Conservation (phyloP, 2,113 vertebrate species). For the Dromiciops gliroides region DNA sequence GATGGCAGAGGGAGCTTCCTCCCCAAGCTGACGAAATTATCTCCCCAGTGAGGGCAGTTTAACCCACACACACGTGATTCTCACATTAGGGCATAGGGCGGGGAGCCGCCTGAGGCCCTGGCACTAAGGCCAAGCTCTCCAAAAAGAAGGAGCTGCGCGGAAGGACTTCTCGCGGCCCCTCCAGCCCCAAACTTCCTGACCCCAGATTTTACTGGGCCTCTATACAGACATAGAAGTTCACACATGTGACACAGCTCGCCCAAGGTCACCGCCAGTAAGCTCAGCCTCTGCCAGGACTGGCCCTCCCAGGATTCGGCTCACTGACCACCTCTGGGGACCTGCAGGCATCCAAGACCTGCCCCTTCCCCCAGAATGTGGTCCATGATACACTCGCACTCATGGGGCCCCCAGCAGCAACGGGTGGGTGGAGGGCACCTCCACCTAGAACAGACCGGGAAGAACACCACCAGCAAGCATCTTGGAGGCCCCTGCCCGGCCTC, state of each 20-base stretch:
- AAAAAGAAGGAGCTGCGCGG: not conserved
- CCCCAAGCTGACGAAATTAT: not conserved
- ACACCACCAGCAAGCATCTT: too few species aligned
- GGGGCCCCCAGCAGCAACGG: not conserved
- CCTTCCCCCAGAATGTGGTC: fast-evolving
- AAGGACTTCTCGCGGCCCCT: fast-evolving
- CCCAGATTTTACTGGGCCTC: too few species aligned
- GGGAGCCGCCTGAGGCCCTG: fast-evolving
- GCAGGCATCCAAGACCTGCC: too few species aligned
- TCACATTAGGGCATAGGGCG: fast-evolving
- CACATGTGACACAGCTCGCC: too few species aligned
- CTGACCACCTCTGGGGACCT: too few species aligned
- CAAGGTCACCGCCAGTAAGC: not conserved
- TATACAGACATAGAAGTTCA: too few species aligned
- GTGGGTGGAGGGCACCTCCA: too few species aligned
- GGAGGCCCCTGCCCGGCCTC: not conserved
- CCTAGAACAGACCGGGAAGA: too few species aligned
- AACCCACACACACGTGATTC: fast-evolving
- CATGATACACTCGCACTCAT: not conserved
- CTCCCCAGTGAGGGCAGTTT: not conserved
- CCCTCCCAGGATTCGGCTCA: not conserved
- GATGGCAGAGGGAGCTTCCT: not conserved
- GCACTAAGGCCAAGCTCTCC: not conserved
- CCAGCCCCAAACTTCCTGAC: not conserved
- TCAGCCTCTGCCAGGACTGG: fast-evolving